Percentiles rank a stretch among this genome's conserved stretches.
phyloP scores from a whole-genome alignment of 2,113 vertebrate genomes.

The Ptyas mucosa region DNA sequence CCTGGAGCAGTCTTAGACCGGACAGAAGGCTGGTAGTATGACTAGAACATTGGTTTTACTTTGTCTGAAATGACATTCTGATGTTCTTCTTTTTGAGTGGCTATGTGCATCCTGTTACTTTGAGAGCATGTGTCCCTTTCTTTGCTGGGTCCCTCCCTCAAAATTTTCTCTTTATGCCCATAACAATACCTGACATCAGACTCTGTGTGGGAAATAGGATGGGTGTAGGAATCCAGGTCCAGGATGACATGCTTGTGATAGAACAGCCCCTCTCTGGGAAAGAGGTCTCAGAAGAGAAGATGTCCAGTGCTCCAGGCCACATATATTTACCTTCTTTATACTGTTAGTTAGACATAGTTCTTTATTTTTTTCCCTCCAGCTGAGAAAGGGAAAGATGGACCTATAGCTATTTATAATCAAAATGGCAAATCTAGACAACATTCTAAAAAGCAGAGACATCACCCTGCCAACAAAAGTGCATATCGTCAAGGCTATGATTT shows the following conservation, averaged over 20 bases:
- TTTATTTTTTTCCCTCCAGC: neutral
- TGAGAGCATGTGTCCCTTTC: neutral
- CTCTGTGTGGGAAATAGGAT: neutral
- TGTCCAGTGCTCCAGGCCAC: neutral
- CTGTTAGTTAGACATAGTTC: conserved; percentile 6
- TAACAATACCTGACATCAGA: neutral
- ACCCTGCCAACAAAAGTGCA: too few relatives aligned
- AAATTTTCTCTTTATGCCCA: neutral
- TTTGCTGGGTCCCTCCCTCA: neutral
- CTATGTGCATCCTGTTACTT: neutral
- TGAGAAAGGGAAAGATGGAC: neutral
- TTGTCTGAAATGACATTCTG: neutral
- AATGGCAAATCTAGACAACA: neutral
- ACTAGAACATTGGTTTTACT: neutral
- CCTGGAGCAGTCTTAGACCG: neutral
- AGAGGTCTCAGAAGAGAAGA: neutral
- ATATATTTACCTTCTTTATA: conserved; percentile 1
- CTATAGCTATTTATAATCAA: neutral
- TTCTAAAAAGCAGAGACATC: too few relatives aligned
- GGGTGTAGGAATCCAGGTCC: neutral
- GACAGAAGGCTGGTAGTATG: neutral
- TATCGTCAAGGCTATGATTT: too few relatives aligned
- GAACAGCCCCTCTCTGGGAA: neutral
- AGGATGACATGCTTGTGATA: neutral
- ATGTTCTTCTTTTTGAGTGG: neutral